These are phyloP conservation scores for Carpatolechia fugitivella DNA, from an alignment of 2,888 invertebrate genomes.

Conservation along the genomic window DNA sequence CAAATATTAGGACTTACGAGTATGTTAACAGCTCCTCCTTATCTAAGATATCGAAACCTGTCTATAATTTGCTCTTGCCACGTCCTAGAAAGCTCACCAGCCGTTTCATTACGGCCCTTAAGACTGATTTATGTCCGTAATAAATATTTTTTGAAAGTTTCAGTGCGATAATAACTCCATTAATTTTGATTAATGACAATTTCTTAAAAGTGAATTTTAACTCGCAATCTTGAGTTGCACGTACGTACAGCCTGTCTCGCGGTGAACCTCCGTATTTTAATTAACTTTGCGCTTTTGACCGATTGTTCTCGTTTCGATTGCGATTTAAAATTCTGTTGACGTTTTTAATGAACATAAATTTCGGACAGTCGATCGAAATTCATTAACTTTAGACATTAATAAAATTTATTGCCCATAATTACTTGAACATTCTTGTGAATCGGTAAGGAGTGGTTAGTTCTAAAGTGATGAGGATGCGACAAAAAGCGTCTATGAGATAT, in stretches of 20 bases:
- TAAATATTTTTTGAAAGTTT: slow-evolving; percentile 78
- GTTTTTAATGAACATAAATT: slow-evolving; percentile 35
- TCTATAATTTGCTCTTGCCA: slow-evolving; percentile 39
- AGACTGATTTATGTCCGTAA: slow-evolving; percentile 72
- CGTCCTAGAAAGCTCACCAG: slow-evolving; percentile 72
- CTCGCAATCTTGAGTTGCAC: slow-evolving; percentile 40
- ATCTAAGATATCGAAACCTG: no score
- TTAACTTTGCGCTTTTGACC: slow-evolving; percentile 56
- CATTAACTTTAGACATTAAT: slow-evolving; percentile 13
- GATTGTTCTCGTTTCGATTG: slow-evolving; percentile 61
- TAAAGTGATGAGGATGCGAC: slow-evolving; percentile 6
- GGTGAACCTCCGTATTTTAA: slow-evolving; percentile 61
- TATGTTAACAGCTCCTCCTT: no score
- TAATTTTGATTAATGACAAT: slow-evolving; percentile 79
- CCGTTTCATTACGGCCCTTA: slow-evolving; percentile 74
- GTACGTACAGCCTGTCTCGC: slow-evolving; percentile 49
- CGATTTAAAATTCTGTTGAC: slow-evolving; percentile 38
- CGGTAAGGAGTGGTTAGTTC: not conserved
- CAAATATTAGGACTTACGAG: no score
- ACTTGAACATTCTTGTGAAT: not conserved
- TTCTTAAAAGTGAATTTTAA: slow-evolving; percentile 75
- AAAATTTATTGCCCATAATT: slow-evolving; percentile 18
- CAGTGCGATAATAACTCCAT: slow-evolving; percentile 79
- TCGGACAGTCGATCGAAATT: slow-evolving; percentile 17
- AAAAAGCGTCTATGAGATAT: not conserved